Percentiles rank a stretch among this genome's conserved stretches.
Evolutionary conservation across 2,797 vertebrate genomes (phyloP).

Genomic region (Acrossocheilus fasciatus): DNA sequence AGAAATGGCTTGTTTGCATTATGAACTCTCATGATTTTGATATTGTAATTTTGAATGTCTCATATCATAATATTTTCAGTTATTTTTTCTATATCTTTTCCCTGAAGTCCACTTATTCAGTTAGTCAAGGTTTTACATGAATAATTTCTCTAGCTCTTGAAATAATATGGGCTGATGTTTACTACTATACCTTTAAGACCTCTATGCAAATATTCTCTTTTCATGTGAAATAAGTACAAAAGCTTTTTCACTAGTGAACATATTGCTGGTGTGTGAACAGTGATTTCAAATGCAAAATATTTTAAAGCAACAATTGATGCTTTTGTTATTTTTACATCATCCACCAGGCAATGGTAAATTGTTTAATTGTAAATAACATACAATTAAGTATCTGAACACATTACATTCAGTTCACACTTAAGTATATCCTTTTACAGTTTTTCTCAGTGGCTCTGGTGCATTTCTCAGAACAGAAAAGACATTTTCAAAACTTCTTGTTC

Average conservation of each 20-base stretch:
- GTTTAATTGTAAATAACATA: neutral
- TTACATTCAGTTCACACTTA: neutral
- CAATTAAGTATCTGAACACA: neutral
- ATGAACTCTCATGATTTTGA: neutral
- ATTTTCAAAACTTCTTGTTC: too few species aligned
- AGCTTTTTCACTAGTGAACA: neutral
- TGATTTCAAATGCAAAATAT: neutral
- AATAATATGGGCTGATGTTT: neutral
- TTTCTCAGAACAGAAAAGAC: too few species aligned
- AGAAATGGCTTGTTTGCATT: constrained; percentile 20
- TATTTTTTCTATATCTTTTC: neutral
- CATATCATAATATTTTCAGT: neutral
- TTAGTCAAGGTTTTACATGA: neutral
- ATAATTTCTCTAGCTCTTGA: neutral
- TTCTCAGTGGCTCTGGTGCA: too few species aligned
- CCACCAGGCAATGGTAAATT: neutral
- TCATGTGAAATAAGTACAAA: neutral
- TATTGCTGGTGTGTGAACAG: neutral
- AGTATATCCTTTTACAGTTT: neutral
- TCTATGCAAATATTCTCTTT: neutral
- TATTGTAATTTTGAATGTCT: neutral
- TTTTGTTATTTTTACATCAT: neutral
- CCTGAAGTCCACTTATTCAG: neutral
- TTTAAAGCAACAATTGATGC: neutral
- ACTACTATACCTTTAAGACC: constrained; percentile 2